Evolutionary conservation across 1,140 invertebrate species (phyloP).

Genomic region (Philopotamus ludificatus): DNA sequence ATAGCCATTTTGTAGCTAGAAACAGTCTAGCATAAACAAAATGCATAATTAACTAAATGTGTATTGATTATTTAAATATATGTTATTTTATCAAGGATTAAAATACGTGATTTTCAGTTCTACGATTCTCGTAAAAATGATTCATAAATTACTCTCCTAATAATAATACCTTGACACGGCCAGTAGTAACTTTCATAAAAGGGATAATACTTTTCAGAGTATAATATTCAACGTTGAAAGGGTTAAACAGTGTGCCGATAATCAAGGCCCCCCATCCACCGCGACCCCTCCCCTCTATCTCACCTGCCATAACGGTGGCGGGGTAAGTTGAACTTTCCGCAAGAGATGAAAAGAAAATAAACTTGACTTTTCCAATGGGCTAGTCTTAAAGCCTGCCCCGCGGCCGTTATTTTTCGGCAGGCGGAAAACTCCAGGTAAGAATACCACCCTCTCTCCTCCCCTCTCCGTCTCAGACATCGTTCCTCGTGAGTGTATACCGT

Average conservation of each 20-base stretch:
- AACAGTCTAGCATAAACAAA: no score
- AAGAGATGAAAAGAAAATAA: slow-evolving; percentile 42
- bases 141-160: no score
- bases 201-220: no score
- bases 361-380: slow-evolving; percentile 28
- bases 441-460: background rate
- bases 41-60: no score
- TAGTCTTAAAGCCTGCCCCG: slow-evolving; percentile 36
- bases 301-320: slow-evolving; percentile 10
- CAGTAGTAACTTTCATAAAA: no score
- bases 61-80: no score
- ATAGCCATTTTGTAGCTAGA: no score
- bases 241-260: slow-evolving; percentile 26
- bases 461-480: background rate
- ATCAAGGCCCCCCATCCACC: slow-evolving; percentile 24
- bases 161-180: no score
- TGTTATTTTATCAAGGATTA: no score
- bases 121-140: no score
- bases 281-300: no score
- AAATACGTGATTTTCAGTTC: no score
- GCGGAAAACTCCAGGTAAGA: slow-evolving; percentile 17
- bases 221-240: slow-evolving; percentile 14
- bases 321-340: slow-evolving; percentile 30
- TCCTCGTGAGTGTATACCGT: background rate
- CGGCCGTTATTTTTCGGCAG: slow-evolving; percentile 35